Evolutionary conservation across 2,797 vertebrate genomes (phyloP), one percentile per base, ranked within the genome.

Genomic region (Enteromius radiatus): DNA sequence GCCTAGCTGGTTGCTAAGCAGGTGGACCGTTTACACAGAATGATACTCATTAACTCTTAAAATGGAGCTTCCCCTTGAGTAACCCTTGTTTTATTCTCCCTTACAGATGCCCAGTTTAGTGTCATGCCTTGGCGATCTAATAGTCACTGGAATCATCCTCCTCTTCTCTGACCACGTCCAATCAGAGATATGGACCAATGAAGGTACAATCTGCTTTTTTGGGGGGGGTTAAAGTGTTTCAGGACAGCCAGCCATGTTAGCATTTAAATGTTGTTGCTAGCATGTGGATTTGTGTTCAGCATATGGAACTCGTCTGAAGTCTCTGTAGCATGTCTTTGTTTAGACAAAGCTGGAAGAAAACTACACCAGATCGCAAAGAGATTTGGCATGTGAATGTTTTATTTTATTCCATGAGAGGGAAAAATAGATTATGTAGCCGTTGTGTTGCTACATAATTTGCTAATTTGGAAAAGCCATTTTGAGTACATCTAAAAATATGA

Each of bases 121-220:
- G 89, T 91, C 91, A 89, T 91, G 91, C 86, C 89, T 92, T 93
- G 90, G 91, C 88, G 90, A 91, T 94, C 90, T 94, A 90, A 94
- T 93, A 91, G 92, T 95, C 92, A 90, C 94, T 91, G 93, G 93
- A 83, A 91, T 94, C 90, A 86, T 95, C 79, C 90, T 90, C 83
- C 91, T 92, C 85, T 90, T 87, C 36, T 91, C 90, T 82, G 81
- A 68, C 85, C 87, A 84, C 85, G 85, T 90, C 87, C 68, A 68
- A 81, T 91, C 94, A 83, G 91, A 94, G 91, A 92, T 92, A 91
- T 90, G 86, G 91, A 92, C 87, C 76, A 90, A 93, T 92, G 93
- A 95, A 94, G 94, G 94, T 95, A 92, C 91, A 15, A 15, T 31
- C 75, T 69, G 81, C 91, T 91, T 91, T 89, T 84, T 21, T 69